Conservation (phyloP, 2,888 invertebrate genomes). For the Drosophila bunnanda region DNA sequence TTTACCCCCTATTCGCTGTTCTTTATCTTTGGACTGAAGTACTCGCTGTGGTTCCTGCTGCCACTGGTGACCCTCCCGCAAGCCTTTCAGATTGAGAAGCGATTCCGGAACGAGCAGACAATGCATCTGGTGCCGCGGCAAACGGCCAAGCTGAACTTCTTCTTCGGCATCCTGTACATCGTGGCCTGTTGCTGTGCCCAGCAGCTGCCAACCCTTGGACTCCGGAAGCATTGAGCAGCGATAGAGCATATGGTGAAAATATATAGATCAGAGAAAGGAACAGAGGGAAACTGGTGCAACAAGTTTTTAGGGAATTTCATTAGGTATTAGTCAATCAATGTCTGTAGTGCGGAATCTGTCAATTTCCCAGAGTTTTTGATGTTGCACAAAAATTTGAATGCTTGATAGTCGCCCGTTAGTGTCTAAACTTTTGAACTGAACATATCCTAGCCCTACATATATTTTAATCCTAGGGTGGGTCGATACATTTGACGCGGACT, state of each 20-base stretch:
- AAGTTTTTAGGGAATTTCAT: constrained; percentile 68
- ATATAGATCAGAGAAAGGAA: not conserved
- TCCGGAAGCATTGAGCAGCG: constrained; percentile 77
- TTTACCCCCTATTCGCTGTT: constrained; percentile 96
- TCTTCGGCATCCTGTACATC: constrained; percentile 95
- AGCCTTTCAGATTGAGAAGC: constrained; percentile 95
- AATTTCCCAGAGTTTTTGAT: constrained; percentile 20
- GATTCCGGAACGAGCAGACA: constrained; percentile 91
- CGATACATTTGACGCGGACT: constrained; percentile 7
- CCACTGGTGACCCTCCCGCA: constrained; percentile 94
- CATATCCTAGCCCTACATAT: constrained; percentile 54
- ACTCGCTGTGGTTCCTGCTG: constrained; percentile 94
- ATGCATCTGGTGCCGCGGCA: constrained; percentile 93
- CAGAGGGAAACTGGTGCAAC: constrained; percentile 53
- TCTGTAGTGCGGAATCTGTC: constrained; percentile 22
- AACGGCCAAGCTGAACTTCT: constrained; percentile 95
- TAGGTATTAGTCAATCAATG: constrained; percentile 47
- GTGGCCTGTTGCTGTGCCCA: constrained; percentile 91
- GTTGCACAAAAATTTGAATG: constrained; percentile 35
- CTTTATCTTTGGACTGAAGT: constrained; percentile 93
- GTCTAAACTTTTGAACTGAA: constrained; percentile 63
- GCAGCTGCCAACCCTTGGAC: constrained; percentile 86
- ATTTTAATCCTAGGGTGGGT: not conserved
- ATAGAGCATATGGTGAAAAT: constrained; percentile 10
- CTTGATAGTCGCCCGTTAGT: constrained; percentile 34